A percentile compares a stretch with the other conserved stretches of the same genome.
phyloP scores from a whole-genome alignment of 2,113 vertebrate genomes.

The Eublepharis macularius region DNA sequence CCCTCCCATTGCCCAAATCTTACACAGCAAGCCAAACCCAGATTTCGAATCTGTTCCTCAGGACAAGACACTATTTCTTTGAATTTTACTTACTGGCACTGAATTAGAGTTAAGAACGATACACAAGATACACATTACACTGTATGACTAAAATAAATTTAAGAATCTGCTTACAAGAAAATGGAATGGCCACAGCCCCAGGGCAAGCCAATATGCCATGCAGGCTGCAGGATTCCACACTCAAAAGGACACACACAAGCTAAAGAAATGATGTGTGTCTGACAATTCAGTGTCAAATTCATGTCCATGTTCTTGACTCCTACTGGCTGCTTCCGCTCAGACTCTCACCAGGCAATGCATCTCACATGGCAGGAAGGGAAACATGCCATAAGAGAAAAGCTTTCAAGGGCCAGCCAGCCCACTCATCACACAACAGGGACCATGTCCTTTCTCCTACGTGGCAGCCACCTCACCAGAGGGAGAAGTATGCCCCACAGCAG shows the following conservation, averaged over 20 bases:
- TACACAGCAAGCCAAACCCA: neutral
- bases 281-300: too few species aligned
- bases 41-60: neutral
- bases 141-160: neutral
- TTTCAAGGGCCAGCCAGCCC: neutral
- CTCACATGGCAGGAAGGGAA: too few species aligned
- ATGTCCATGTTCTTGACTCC: too few species aligned
- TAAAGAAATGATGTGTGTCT: too few species aligned
- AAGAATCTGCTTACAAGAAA: neutral
- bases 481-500: neutral
- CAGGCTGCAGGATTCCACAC: neutral
- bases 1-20: neutral
- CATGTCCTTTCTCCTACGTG: too few species aligned
- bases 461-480: rapidly evolving
- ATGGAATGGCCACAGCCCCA: neutral
- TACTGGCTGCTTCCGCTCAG: too few species aligned
- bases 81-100: neutral
- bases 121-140: rapidly evolving
- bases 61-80: rapidly evolving
- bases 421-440: neutral
- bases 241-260: too few species aligned
- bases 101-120: neutral
- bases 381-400: too few species aligned
- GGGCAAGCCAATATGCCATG: neutral
- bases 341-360: too few species aligned